Conservation (phyloP, 92 coral and sea anemone species). For the Epizoanthus ramosus region DNA sequence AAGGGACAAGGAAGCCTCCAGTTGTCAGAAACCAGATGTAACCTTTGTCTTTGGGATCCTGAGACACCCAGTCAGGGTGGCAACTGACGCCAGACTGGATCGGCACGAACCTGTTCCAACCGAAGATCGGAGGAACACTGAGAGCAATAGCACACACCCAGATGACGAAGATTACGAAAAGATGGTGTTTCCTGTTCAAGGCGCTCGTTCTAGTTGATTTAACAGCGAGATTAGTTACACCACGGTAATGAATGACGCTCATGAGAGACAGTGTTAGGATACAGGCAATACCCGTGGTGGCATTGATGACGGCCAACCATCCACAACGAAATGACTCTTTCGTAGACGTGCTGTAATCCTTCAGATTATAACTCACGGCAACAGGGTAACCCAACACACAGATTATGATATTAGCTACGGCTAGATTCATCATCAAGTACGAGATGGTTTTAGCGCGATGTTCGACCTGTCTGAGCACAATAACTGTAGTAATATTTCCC, state of each 20-base stretch:
- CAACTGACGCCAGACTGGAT: conserved; percentile 45
- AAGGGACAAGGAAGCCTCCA: conserved; percentile 46
- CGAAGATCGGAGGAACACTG: conserved; percentile 49
- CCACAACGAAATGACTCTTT: conserved; percentile 21
- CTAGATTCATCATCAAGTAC: conserved; percentile 58
- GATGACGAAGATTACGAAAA: too few relatives aligned
- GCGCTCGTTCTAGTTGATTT: too few relatives aligned
- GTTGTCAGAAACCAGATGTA: conserved; percentile 43
- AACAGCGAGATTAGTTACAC: background rate
- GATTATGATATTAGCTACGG: conserved; percentile 56
- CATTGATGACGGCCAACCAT: conserved; percentile 54
- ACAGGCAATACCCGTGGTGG: conserved; percentile 48
- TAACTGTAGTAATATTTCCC: conserved; percentile 47
- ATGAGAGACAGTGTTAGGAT: conserved; percentile 46
- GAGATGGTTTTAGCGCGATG: conserved; percentile 43
- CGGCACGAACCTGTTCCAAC: conserved; percentile 56
- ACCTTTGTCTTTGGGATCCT: conserved; percentile 8
- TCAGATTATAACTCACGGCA: conserved; percentile 32
- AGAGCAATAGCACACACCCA: too few relatives aligned
- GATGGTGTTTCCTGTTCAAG: too few relatives aligned
- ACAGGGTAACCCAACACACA: conserved; percentile 50
- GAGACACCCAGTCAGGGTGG: conserved; percentile 52
- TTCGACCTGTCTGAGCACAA: conserved; percentile 36
- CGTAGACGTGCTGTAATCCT: background rate
- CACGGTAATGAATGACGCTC: conserved; percentile 22